Evolutionary conservation across 2,113 vertebrate species (phyloP).

Genomic region (Gnathonemus longibarbis): DNA sequence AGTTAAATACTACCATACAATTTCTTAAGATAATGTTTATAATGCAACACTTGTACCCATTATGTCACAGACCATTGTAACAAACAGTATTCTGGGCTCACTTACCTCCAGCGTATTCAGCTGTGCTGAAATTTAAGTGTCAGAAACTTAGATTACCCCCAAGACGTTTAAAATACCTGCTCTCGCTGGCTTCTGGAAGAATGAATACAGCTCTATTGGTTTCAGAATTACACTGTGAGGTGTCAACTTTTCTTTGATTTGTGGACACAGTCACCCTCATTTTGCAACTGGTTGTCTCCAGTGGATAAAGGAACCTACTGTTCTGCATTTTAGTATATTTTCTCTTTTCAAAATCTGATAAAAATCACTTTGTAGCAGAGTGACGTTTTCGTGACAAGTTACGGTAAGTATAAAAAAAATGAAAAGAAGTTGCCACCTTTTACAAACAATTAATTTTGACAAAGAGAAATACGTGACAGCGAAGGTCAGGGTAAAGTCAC

Average conservation of each 20-base stretch:
- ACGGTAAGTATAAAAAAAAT: constrained; percentile 20
- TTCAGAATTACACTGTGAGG: not conserved
- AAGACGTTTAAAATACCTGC: not conserved
- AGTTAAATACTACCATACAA: not conserved
- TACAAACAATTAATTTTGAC: constrained; percentile 57
- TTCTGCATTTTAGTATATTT: not conserved
- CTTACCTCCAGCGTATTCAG: not conserved
- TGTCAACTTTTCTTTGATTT: not conserved
- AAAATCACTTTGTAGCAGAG: not conserved
- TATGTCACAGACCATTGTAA: not conserved
- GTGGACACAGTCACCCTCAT: not conserved
- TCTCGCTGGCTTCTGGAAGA: not conserved
- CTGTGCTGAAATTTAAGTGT: not conserved
- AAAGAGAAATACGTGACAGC: constrained; percentile 49
- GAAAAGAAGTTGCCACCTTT: constrained; percentile 45
- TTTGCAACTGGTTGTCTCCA: not conserved
- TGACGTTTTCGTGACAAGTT: not conserved
- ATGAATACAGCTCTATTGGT: not conserved
- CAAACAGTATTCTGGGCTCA: not conserved
- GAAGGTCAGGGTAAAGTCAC: constrained; percentile 68
- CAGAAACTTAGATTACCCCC: not conserved
- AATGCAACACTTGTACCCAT: not conserved
- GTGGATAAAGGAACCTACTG: not conserved
- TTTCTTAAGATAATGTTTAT: not conserved
- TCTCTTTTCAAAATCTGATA: not conserved